Percentiles rank a stretch among this genome's conserved stretches.
Evolutionary conservation across 2,113 vertebrate genomes (phyloP).

Genomic region (Catagonus wagneri): DNA sequence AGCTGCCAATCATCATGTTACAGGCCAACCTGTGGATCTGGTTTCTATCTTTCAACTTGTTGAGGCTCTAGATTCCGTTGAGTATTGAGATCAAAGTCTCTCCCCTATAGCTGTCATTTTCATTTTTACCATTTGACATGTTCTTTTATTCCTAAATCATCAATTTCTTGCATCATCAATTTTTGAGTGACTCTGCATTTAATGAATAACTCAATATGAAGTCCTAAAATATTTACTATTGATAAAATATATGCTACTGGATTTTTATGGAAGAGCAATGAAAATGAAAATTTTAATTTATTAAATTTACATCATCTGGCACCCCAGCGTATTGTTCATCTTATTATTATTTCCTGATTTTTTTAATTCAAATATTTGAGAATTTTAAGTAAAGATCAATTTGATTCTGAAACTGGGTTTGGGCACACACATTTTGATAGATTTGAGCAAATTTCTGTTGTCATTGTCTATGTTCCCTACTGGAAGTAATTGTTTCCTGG

Average conservation of each 20-base stretch:
- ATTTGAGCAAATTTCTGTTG: background rate
- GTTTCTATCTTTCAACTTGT: background rate
- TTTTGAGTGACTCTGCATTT: background rate
- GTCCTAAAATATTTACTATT: background rate
- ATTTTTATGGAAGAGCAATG: background rate
- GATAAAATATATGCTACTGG: background rate
- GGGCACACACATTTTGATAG: background rate
- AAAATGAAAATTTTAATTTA: conserved; percentile 18
- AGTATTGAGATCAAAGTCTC: background rate
- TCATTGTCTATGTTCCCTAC: rapidly evolving
- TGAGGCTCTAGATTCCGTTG: background rate
- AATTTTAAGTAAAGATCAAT: background rate
- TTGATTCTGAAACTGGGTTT: background rate
- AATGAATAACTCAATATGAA: background rate
- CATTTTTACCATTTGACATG: rapidly evolving
- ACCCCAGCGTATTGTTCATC: background rate
- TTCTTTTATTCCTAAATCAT: background rate
- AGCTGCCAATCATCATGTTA: background rate
- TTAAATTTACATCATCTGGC: conserved; percentile 21
- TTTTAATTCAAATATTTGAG: background rate
- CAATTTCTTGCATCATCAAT: background rate
- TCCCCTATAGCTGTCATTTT: background rate
- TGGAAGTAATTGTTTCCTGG: background rate
- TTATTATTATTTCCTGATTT: background rate
- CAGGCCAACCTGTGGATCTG: background rate